phyloP scores from a whole-genome alignment of 2,888 invertebrate species.

The Drosophila kanekoi region DNA sequence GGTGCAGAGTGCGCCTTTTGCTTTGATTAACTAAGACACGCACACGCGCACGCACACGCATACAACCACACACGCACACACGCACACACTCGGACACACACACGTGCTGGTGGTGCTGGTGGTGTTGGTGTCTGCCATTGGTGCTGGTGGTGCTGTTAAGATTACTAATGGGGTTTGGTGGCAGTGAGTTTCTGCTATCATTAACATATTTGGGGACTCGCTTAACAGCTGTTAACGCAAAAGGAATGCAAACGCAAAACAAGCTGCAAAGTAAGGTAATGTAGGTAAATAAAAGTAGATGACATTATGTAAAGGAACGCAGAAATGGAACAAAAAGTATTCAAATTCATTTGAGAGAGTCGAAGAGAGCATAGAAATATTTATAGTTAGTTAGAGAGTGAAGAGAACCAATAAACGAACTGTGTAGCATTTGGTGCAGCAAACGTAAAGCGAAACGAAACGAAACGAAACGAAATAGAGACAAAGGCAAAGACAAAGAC shows the following conservation, averaged over 20 bases:
- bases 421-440: constrained; percentile 68
- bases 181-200: constrained; percentile 44
- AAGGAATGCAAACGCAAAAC: constrained; percentile 46
- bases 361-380: constrained; percentile 16
- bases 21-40: constrained; percentile 9
- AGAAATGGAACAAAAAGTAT: constrained; percentile 12
- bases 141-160: constrained; percentile 19
- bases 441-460: constrained; percentile 32
- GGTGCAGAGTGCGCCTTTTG: constrained; percentile 38
- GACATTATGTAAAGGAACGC: constrained; percentile 5
- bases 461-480: constrained; percentile 44
- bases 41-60: constrained; percentile 17
- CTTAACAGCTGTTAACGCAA: constrained; percentile 46
- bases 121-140: constrained; percentile 9
- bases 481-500: constrained; percentile 19
- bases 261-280: constrained; percentile 18
- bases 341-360: constrained; percentile 17
- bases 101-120: constrained; percentile 8
- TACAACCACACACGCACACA: constrained; percentile 12
- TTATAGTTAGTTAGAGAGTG: constrained; percentile 15
- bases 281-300: background rate
- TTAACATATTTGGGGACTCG: constrained; percentile 35
- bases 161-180: constrained; percentile 40
- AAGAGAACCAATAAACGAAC: constrained; percentile 47
- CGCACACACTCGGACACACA: constrained; percentile 21